These are phyloP conservation scores for Microtus ochrogaster DNA, from an alignment of 2,113 vertebrate species.

Conservation along the genomic window DNA sequence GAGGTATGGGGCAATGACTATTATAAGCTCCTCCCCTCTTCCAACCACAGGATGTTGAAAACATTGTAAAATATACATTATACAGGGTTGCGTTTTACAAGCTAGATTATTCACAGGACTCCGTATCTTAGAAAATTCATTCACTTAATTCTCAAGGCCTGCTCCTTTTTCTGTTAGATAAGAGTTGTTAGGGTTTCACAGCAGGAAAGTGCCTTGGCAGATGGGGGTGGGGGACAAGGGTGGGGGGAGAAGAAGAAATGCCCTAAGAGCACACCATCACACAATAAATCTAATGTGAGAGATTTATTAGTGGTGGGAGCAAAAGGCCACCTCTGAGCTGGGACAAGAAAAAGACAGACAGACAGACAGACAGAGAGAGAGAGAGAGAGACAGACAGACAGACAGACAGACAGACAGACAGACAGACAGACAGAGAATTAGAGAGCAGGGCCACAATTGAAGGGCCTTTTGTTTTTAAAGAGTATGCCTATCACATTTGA, in stretches of 20 bases:
- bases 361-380: too few species aligned
- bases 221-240: too few species aligned
- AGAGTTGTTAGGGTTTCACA: background rate
- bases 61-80: background rate
- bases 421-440: background rate
- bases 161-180: background rate
- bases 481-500: too few species aligned
- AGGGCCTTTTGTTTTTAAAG: too few species aligned
- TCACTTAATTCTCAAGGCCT: background rate
- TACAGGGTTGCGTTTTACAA: background rate
- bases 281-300: background rate
- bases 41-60: background rate
- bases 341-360: too few species aligned
- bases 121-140: background rate
- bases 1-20: background rate
- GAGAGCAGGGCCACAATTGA: background rate
- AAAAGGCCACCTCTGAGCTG: too few species aligned
- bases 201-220: too few species aligned
- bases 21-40: background rate
- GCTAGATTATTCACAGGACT: background rate
- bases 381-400: background rate
- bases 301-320: too few species aligned
- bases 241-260: background rate
- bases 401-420: background rate
- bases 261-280: background rate